Conservation (phyloP, 1,140 invertebrate genomes). For the Dreissena polymorpha region DNA sequence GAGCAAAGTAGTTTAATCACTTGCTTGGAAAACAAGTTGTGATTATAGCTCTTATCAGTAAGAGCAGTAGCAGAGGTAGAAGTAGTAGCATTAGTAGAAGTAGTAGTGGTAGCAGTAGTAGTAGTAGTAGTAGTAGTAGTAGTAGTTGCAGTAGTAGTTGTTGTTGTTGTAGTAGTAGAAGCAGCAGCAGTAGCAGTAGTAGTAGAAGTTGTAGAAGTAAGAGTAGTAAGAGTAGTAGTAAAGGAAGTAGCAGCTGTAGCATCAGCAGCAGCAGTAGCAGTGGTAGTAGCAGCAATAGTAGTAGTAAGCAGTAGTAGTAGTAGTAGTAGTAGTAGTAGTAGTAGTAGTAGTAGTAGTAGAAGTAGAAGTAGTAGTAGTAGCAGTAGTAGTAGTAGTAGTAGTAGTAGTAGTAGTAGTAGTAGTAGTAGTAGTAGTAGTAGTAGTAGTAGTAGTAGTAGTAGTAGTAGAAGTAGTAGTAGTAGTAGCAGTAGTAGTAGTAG, state of each 20-base stretch:
- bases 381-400: conserved; percentile 24
- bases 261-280: not conserved
- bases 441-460: too few relatives aligned
- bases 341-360: conserved; percentile 11
- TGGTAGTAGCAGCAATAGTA: conserved; percentile 7
- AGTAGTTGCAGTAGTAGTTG: too few relatives aligned
- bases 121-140: too few relatives aligned
- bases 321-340: conserved; percentile 3
- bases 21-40: too few relatives aligned
- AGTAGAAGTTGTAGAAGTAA: not conserved
- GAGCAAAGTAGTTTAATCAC: too few relatives aligned
- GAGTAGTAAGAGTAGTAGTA: not conserved
- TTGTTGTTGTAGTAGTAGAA: not conserved
- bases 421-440: too few relatives aligned
- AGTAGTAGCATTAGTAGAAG: too few relatives aligned
- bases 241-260: conserved; percentile 15
- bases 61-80: too few relatives aligned
- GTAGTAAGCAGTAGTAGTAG: conserved; percentile 20
- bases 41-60: too few relatives aligned
- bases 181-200: not conserved
- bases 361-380: not conserved
- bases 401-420: not conserved
- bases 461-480: too few relatives aligned
- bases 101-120: too few relatives aligned
- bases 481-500: too few relatives aligned